These are phyloP conservation scores for Epizoanthus scotinus DNA, from an alignment of 92 coral and sea anemone species.

Conservation along the genomic window DNA sequence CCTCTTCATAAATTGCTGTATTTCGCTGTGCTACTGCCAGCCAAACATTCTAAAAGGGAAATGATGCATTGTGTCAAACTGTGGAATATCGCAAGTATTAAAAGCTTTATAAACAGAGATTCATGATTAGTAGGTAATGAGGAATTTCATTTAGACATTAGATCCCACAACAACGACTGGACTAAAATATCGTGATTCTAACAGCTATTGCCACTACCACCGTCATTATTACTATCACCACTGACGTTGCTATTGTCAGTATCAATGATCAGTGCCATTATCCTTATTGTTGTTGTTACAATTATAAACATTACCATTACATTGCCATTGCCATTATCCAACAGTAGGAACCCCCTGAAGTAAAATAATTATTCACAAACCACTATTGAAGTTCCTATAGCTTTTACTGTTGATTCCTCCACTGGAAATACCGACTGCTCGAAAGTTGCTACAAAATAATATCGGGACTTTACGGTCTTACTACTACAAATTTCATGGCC, in stretches of 20 bases:
- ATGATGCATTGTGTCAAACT: neutral
- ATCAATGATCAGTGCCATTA: neutral
- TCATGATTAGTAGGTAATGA: neutral
- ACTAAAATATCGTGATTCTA: neutral
- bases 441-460: neutral
- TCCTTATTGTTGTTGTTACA: neutral
- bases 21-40: slow-evolving; percentile 75
- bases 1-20: slow-evolving; percentile 88
- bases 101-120: neutral
- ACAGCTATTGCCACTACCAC: neutral
- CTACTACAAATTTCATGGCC: too few species aligned
- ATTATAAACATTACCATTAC: neutral
- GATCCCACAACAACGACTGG: too few species aligned
- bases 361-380: too few species aligned
- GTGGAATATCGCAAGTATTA: neutral
- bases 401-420: too few species aligned
- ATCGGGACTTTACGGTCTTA: too few species aligned
- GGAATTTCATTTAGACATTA: neutral
- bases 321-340: neutral
- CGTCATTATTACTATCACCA: neutral
- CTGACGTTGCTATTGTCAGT: neutral
- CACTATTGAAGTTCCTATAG: too few species aligned
- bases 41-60: slow-evolving; percentile 73
- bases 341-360: too few species aligned
- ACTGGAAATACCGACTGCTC: too few species aligned